Conservation (phyloP, 2,888 invertebrate genomes). For the Conus canariensis region DNA sequence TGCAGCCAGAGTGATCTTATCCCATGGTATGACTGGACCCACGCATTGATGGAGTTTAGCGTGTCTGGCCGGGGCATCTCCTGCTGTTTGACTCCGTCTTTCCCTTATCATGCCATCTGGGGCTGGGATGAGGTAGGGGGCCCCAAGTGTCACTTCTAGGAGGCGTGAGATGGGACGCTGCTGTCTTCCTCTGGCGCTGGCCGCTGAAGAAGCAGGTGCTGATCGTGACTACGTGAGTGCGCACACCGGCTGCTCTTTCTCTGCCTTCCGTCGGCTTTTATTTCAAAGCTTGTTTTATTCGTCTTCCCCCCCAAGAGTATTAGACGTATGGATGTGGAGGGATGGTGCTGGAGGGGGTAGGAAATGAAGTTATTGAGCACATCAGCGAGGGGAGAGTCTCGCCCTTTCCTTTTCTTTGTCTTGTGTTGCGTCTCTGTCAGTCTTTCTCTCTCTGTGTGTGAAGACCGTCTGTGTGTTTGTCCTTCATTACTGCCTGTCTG, state of each 20-base stretch:
- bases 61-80: too few relatives aligned
- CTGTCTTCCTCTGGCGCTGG: background rate
- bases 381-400: too few relatives aligned
- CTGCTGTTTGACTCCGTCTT: background rate
- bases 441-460: background rate
- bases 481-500: too few relatives aligned
- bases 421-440: background rate
- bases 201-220: background rate
- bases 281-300: background rate
- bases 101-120: background rate
- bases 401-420: too few relatives aligned
- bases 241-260: background rate
- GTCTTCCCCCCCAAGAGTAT: background rate
- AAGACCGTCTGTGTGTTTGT: too few relatives aligned
- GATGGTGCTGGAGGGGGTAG: background rate
- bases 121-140: background rate
- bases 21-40: too few relatives aligned
- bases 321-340: background rate
- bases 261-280: background rate
- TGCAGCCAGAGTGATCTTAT: too few relatives aligned
- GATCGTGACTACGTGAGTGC: background rate
- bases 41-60: too few relatives aligned
- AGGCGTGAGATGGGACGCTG: background rate
- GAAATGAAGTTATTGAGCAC: background rate
- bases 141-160: background rate